A percentile compares a stretch with the other conserved stretches of the same genome.
These are phyloP conservation scores for Atopsyche davidsoni DNA, from an alignment of 1,140 invertebrate species.

Conservation along the genomic window DNA sequence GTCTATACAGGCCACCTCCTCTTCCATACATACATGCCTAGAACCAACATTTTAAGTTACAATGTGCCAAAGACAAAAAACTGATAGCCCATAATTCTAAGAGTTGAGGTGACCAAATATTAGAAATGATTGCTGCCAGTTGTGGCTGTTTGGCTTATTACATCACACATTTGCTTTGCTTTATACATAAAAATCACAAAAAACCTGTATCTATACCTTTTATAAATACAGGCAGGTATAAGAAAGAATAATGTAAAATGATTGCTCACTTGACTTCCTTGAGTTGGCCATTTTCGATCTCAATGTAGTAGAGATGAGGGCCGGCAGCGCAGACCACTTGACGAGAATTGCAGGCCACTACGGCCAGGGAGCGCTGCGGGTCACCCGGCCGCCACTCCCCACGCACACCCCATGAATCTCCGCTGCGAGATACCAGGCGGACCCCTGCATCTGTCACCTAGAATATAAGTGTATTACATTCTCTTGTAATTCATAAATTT, in stretches of 20 bases:
- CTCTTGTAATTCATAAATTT: too few species aligned
- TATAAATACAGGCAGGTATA: too few species aligned
- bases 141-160: too few species aligned
- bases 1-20: conserved; percentile 96
- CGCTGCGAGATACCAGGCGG: conserved; percentile 52
- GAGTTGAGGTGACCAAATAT: too few species aligned
- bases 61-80: background rate
- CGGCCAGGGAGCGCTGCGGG: conserved; percentile 72
- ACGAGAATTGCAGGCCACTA: conserved; percentile 76
- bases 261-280: too few species aligned
- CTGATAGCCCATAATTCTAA: too few species aligned
- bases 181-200: too few species aligned
- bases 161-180: too few species aligned
- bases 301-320: conserved; percentile 82
- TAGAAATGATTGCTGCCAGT: too few species aligned
- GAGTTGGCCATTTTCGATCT: conserved; percentile 64
- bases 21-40: conserved; percentile 66
- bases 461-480: conserved; percentile 32
- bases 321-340: conserved; percentile 89
- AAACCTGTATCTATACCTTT: too few species aligned
- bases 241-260: too few species aligned
- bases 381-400: conserved; percentile 73
- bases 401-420: conserved; percentile 63
- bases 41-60: conserved; percentile 25
- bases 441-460: conserved; percentile 61